Base-by-base conservation (phyloP, 2,888 invertebrate species). In the Glaucopsyche alexis region DNA sequence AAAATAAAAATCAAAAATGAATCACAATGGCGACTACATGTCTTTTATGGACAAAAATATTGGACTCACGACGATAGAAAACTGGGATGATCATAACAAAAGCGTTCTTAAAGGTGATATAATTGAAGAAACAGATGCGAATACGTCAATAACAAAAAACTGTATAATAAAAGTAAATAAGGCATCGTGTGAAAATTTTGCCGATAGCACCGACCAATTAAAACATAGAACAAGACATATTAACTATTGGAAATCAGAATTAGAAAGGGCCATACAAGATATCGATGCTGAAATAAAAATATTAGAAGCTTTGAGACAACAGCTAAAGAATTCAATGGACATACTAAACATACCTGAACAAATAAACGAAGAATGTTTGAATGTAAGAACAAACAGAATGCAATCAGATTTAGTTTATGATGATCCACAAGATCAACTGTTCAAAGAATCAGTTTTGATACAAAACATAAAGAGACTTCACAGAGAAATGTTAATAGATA, bases 401-500 rank as follows among this genome's bases (percentile, higher is more conserved):
- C 96, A 96, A 79, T 94, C 95, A 0, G 97, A 97, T 84, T 85
- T 96, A 1, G 95, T 96, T 0, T 94, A 96, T 60, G 97, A 97
- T 80, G 94, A 94, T 72, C 95, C 96, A 0, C 96, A 97, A 86
- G 95, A 96, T 78, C 95, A 96, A 79, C 84, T 97, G 0, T 95
- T 95, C 40, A 95, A 95, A 76, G 97, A 97, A 83, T 87, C 95
- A 70, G 94, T 95, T 0, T 85, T 97, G 29, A 95, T 96, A 67
- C 94, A 95, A n/a, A 96, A 96, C 81, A 94, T 96, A 9, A 93
- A 94, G 72, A 93, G 94, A 72, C 82, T 95, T 0, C 94, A 96
- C 66, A 87, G 90, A n/a, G 94, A 95, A 77, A 94, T 95, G 64
- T 83, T 96, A 9, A 93, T 94, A 75, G 95, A 96, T 76, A 94